Conservation (phyloP, 2,113 vertebrate genomes). For the Aramus guarauna region DNA sequence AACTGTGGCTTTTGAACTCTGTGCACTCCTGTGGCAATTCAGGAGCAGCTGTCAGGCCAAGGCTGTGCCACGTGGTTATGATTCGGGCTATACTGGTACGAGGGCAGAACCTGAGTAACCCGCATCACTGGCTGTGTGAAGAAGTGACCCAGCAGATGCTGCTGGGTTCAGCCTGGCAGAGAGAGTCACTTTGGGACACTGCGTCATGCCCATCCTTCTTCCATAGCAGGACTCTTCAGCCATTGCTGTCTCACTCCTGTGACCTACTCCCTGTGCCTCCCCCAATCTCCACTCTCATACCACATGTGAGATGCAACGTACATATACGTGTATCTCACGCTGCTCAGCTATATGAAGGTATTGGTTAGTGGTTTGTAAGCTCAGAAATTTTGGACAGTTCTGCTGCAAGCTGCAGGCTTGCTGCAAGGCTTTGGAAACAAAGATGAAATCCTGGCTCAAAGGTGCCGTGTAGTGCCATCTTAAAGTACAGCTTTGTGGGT, state of each 20-base stretch:
- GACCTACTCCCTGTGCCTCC: background rate
- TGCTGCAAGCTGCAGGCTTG: background rate
- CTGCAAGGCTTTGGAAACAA: background rate
- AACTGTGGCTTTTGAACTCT: background rate
- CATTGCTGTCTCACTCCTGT: fast-evolving
- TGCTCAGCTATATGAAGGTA: background rate
- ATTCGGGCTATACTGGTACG: fast-evolving
- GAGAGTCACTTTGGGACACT: background rate
- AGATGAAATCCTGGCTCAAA: background rate
- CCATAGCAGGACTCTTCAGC: background rate
- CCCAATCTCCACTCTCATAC: fast-evolving
- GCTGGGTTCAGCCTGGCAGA: background rate
- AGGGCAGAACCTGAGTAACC: background rate
- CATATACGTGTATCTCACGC: fast-evolving
- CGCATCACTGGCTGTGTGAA: background rate
- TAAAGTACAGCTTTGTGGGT: background rate
- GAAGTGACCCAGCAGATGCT: background rate
- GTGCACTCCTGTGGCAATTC: background rate
- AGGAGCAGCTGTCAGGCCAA: background rate
- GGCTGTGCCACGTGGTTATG: fast-evolving
- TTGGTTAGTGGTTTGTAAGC: background rate
- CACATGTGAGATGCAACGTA: background rate
- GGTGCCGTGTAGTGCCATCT: too few relatives aligned
- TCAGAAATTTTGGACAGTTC: background rate
- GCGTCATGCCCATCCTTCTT: fast-evolving